These are phyloP conservation scores for Daubentonia madagascariensis DNA, from an alignment of 2,113 vertebrate species.

Conservation along the genomic window DNA sequence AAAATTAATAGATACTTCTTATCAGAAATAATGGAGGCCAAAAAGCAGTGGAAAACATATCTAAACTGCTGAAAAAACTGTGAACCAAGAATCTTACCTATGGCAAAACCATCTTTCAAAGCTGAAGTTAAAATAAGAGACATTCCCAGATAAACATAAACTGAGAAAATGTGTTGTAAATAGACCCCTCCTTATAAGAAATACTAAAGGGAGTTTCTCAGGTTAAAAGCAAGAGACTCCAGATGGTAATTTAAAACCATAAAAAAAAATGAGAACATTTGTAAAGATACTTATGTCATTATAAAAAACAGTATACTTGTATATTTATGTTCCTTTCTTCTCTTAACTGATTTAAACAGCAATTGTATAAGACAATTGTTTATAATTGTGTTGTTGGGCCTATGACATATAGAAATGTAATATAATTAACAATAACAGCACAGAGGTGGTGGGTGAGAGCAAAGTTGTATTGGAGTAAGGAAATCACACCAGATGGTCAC, in stretches of 20 bases:
- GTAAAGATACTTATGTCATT: not conserved
- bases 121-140: not conserved
- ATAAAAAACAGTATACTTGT: not conserved
- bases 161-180: not conserved
- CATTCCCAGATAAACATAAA: not conserved
- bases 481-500: not conserved
- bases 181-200: not conserved
- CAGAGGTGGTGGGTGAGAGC: not conserved
- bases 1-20: not conserved
- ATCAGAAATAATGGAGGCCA: not conserved
- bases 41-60: not conserved
- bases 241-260: not conserved
- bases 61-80: not conserved
- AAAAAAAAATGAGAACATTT: not conserved
- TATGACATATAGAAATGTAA: not conserved
- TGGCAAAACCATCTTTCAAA: not conserved
- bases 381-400: not conserved
- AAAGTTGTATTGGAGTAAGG: not conserved
- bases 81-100: not conserved
- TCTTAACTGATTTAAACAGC: not conserved
- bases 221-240: not conserved
- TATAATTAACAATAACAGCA: not conserved
- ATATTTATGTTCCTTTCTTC: not conserved
- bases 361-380: not conserved
- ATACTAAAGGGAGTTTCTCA: not conserved